These are phyloP conservation scores for Sebastiscus albofasciatus DNA, from an alignment of 2,797 vertebrate species.

Conservation along the genomic window DNA sequence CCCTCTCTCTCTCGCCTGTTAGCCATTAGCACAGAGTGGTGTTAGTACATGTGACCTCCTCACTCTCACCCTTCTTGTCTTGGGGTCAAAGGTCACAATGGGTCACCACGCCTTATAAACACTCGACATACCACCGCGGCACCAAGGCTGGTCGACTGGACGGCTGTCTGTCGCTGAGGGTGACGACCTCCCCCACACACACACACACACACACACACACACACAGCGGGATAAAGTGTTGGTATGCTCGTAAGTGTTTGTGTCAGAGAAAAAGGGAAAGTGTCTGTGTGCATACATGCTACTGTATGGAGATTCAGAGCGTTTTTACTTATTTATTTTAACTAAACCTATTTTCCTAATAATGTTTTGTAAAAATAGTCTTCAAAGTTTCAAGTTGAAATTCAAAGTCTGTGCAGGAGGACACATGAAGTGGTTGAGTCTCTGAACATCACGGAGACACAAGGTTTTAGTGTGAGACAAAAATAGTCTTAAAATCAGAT, in stretches of 20 bases:
- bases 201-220: conserved; percentile 6
- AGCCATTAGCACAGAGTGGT: conserved; percentile 62
- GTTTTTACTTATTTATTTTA: background rate
- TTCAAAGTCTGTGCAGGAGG: background rate
- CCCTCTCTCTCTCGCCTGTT: conserved; percentile 3
- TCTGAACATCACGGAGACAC: background rate
- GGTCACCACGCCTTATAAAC: conserved; percentile 78
- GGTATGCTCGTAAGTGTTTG: conserved; percentile 42
- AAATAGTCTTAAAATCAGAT: background rate
- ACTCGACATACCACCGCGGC: conserved; percentile 72
- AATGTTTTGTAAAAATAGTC: background rate
- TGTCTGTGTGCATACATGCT: background rate
- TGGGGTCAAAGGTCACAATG: conserved; percentile 68
- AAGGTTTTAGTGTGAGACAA: background rate
- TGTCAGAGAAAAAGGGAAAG: conserved; percentile 49
- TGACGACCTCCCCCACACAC: background rate
- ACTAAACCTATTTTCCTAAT: background rate
- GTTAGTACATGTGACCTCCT: conserved; percentile 43
- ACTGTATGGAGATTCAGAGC: background rate
- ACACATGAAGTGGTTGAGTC: fast-evolving
- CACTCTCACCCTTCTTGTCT: conserved; percentile 38
- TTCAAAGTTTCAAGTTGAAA: background rate
- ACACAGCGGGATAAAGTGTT: conserved; percentile 13
- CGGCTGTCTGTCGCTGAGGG: conserved; percentile 46
- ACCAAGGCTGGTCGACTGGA: conserved; percentile 50